Base-by-base conservation (phyloP, 1,140 invertebrate genomes). In the Myzus persicae region DNA sequence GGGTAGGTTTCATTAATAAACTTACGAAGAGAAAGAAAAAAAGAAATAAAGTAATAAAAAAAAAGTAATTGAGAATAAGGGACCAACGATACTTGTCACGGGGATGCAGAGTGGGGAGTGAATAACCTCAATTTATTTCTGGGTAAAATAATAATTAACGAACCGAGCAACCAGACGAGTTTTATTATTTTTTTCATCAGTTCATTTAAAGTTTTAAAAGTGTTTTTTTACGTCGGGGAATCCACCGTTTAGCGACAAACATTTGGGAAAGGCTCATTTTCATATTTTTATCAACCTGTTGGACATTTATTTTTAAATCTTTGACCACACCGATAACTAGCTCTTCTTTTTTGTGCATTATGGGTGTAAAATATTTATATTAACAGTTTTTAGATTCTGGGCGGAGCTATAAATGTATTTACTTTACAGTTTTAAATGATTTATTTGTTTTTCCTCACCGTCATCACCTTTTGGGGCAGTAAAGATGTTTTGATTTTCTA, bases 1-100 rank as follows among this genome's bases (percentile, higher is more conserved):
- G 91, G 91, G 91, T 92, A 92, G 91, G 91, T 92, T 92, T 92
- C 91, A 92, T 92, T 92, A 92, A 92, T 59, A 42, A 46, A 91
- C 59, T 76, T 59, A 46, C 76, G 7, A 84, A 18, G 59, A 82
- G 44, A 51, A 42, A 91, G 26, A 51, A 48, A 89, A 91, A 91
- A 46, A 76, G 2, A 44, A 48, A 48, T 48, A 51, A 44, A 44
- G 67, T 18, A 81, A 91, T 54, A 48, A 46, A 91, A 91, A 26
- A 91, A 36, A 82, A 82, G 76, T 92, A 92, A 92, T 84, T 84
- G 91, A 92, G 76, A 46, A 92, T 54, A 92, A 92, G 46, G 91
- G 46, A 92, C 91, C 76, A 48, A 82, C 24, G 90, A 82, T 91
- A 92, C 44, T 92, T 51, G 20, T 44, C 22, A 44, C 38, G 48